These are phyloP conservation scores for Megaleporinus macrocephalus DNA, from an alignment of 2,113 vertebrate genomes.

Conservation along the genomic window DNA sequence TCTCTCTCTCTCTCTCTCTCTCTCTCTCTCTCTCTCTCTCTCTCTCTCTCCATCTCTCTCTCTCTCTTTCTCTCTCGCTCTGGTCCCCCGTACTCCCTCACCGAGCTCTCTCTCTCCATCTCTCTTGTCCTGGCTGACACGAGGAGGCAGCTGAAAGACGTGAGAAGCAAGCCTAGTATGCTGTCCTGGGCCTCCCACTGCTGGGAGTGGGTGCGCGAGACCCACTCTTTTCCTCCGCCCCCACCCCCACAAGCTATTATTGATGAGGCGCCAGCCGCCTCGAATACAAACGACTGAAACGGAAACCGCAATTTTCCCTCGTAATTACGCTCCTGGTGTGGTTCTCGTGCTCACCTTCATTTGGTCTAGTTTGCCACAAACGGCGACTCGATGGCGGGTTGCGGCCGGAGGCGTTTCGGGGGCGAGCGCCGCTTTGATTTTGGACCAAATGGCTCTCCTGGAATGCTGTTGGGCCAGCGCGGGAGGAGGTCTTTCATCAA, in stretches of 20 bases:
- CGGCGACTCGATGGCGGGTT: conserved; percentile 44
- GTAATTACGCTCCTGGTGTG: conserved; percentile 35
- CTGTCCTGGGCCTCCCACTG: conserved; percentile 60
- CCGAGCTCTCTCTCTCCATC: background rate
- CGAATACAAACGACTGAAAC: conserved; percentile 67
- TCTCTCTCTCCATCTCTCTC: conserved; percentile 7
- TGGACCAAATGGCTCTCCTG: conserved; percentile 64
- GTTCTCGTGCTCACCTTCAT: background rate
- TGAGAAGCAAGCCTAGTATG: conserved; percentile 51
- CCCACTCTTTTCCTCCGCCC: conserved; percentile 34
- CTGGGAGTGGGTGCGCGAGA: conserved; percentile 53
- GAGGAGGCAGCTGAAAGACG: conserved; percentile 53
- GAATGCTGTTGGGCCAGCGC: conserved; percentile 72
- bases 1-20: conserved; percentile 29
- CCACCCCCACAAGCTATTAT: conserved; percentile 69
- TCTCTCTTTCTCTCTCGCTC: background rate
- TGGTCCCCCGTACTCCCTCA: conserved; percentile 8
- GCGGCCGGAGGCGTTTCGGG: conserved; percentile 61
- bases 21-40: conserved; percentile 4
- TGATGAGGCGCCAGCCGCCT: conserved; percentile 69
- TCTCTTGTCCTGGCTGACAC: conserved; percentile 20
- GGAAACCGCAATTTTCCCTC: conserved; percentile 17
- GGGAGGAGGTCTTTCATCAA: conserved; percentile 73
- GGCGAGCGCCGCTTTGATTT: conserved; percentile 72
- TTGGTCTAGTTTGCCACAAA: conserved; percentile 17